Evolutionary conservation across 2,113 vertebrate genomes (phyloP).

Genomic region (Albula glossodonta): DNA sequence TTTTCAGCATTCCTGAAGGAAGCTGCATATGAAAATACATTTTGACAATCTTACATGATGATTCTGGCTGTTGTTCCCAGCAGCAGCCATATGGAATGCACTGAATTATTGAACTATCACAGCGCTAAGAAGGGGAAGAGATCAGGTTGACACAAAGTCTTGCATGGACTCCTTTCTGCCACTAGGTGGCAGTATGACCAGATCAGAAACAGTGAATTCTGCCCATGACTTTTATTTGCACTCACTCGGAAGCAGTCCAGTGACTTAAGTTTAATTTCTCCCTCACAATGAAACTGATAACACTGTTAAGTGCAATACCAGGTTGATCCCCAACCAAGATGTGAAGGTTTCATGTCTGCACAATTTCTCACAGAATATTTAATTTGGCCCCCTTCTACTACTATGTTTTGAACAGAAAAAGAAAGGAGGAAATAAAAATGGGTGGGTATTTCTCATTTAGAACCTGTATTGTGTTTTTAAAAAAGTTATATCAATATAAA

Average conservation of each 20-base stretch:
- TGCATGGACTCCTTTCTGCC: constrained; percentile 19
- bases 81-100: neutral
- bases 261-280: neutral
- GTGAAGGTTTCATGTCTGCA: neutral
- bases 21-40: neutral
- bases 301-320: neutral
- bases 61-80: neutral
- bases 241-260: no score
- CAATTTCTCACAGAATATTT: constrained; percentile 2
- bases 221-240: no score
- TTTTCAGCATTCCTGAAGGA: neutral
- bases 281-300: neutral
- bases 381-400: neutral
- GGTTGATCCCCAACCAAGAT: neutral
- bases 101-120: neutral
- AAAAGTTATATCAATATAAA: neutral
- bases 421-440: neutral
- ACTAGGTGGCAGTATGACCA: constrained; percentile 48
- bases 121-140: neutral
- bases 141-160: neutral
- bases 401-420: neutral
- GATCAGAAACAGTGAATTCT: neutral
- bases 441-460: neutral
- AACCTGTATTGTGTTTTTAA: constrained; percentile 1
- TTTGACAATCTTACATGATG: neutral